Evolutionary conservation across 2,797 vertebrate genomes (phyloP), one percentile per base, ranked within the genome.

Genomic region (Acanthurus tractus): DNA sequence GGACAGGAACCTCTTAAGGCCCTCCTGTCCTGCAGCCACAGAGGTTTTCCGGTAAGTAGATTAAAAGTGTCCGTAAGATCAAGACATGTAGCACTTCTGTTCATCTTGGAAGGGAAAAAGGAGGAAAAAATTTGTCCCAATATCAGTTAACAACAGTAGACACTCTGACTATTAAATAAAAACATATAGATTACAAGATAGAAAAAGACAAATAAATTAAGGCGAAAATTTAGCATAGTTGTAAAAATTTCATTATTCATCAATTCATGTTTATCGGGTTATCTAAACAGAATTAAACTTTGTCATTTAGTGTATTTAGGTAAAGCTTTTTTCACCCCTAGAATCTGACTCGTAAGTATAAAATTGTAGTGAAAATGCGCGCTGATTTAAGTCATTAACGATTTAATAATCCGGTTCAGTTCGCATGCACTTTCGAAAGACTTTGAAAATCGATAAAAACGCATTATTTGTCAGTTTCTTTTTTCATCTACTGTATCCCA

Each of bases 1-100:
- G 86, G 83, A 86, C 63, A 79, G 81, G 79, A 82, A 82, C 73
- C 74, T 89, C 76, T 78, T 34, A 36, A 8, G 22, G 57, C 50
- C 55, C 0, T 70, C 0, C 49, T 54, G 62, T 64, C 72, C 72
- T n/a, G 52, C 22, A 63, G 59, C 40, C 54, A 17, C 59, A 2
- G 44, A 17, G 34, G 38, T 20, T 61, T 83, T 81, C 78, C 52
- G 66, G 74, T 71, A 54, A 79, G 63, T 45, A n/a, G 20, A 11
- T 62, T 72, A 14, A 62, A 74, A 40, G 15, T 52, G 69, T 81
- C 46, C 50, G 6, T 34, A 34, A 34, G 6, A 34, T 34, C 29
- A 34, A 34, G 29, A 34, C 29, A 34, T 34, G 11, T 6, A 6
- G 34, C 71, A 74, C 74, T 64, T 81, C 70, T 48, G n/a, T 23